Percentiles rank a stretch among this genome's conserved stretches.
Evolutionary conservation across 53 echinoderm and acorn worm species (phyloP).

Genomic region (Pentamera pediparva): DNA sequence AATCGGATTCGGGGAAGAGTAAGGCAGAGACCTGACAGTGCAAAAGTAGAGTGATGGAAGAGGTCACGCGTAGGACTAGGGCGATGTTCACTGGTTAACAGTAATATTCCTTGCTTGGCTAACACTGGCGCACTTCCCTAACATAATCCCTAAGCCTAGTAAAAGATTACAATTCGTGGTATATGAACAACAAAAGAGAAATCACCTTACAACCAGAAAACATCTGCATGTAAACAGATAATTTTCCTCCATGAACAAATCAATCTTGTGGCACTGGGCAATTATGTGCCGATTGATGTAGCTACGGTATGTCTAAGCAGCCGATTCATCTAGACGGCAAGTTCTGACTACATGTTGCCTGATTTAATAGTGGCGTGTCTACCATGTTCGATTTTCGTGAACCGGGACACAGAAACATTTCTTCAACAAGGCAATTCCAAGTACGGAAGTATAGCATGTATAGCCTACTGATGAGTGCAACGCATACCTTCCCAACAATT

Average conservation of each 20-base stretch:
- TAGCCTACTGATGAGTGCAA: slow-evolving; percentile 1
- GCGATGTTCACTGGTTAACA: too few relatives aligned
- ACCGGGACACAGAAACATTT: background rate
- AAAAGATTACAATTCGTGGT: background rate
- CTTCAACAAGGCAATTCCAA: slow-evolving; percentile 3
- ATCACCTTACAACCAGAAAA: background rate
- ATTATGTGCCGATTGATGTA: background rate
- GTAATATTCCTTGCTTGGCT: background rate
- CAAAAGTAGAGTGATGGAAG: background rate
- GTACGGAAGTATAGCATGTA: background rate
- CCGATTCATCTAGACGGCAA: too few relatives aligned
- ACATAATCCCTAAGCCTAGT: background rate
- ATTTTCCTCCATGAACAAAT: slow-evolving; percentile 14
- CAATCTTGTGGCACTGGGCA: background rate
- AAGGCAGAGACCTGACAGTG: slow-evolving; percentile 3
- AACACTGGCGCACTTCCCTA: background rate
- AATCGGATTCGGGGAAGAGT: background rate
- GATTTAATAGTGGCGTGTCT: background rate
- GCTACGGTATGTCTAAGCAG: slow-evolving; percentile 2
- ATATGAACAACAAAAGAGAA: background rate
- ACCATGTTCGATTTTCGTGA: background rate
- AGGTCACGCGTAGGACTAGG: too few relatives aligned
- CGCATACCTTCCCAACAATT: background rate
- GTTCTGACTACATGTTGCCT: slow-evolving; percentile 8
- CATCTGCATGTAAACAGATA: background rate